Evolutionary conservation across 2,113 vertebrate species (phyloP), one percentile per base, ranked within the genome.

Genomic region (Lycaon pictus): DNA sequence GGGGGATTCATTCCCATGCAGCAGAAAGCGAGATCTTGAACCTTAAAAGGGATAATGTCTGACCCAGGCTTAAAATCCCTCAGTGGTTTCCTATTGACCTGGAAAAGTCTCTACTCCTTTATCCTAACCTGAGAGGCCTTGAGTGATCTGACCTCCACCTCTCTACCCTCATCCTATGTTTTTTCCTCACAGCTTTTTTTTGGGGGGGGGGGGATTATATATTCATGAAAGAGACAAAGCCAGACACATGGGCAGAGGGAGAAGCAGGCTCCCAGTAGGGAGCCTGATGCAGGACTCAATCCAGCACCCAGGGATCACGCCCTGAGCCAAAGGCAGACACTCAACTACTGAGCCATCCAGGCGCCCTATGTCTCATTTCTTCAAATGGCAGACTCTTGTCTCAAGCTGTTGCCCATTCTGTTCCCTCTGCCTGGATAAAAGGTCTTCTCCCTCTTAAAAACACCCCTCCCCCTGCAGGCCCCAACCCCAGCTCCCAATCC

Each of bases 111-210:
- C 2, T 51, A 8, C 48, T 55, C 72, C 48, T 8, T 8, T 12
- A 13, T 0, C 17, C 1, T 51, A 20, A n/a, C 8, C 55, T 58
- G 3, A 7, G 32, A 62, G 85, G 13, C 12, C 58, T 37, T 0
- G n/a, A 11, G 2, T 15, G 10, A 65, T 85, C 15, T 8, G 80
- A 27, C 2, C 7, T 23, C 27, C 60, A 22, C 17, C 69, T 32
- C 12, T 23, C 12, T 32, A 29, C 16, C 2, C 7, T 55, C 0
- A 4, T 29, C 5, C 2, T 37, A 1, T 13, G 8, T 20, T 32
- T 19, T 60, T 81, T 48, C 32, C 25, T 25, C 20, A 4, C 7
- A 65, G n/a, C 55, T 92, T 23, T 9, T 51, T 43, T 43, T 43
- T 43, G 3, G 3, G 37, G 37, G 37, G 37, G 37, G 37, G 37